Base-by-base conservation (phyloP, 2,888 invertebrate species). In the Strigamia transsilvanica region DNA sequence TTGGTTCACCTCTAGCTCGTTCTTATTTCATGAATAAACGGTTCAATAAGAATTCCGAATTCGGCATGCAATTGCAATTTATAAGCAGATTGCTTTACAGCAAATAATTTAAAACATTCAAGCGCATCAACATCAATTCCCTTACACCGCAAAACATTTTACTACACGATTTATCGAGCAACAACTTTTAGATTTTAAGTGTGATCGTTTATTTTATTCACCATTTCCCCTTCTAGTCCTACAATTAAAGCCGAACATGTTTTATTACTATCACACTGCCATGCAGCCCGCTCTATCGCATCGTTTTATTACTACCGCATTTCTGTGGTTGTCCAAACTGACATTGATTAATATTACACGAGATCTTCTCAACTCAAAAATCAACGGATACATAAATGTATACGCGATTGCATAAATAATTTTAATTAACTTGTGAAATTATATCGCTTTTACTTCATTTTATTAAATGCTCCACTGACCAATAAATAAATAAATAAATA, bases 311-410 rank as follows among this genome's bases (percentile, higher is more conserved):
- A 46, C 46, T 46, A 46, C 61, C 61, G 23, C 61, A 66, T 66
- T 23, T 66, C 23, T 66, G 61, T 23, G 61, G 61, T 66, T 66
- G 3, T 66, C 23, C 61, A 66, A 66, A 21, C 21, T 2, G 23
- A 66, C 61, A 66, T 66, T 66, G 61, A 66, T 66, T 66, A 66
- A 66, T 66, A n/a, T 46, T 46, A 5, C 46, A 5, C 38, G 38
- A 38, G 10, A 46, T 46, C 46, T 46, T 46, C 12, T 46, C 46
- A 46, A 46, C 46, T 46, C 15, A 13, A 46, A 46, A 46, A 46
- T 46, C 46, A 46, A 46, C 46, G 12, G 4, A 1, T 15, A n/a
- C 46, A 38, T 27, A 6, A 42, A 15, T 42, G 1, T 5, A 15
- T 42, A 15, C 42, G 42, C 27, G 27, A 27, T 27, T 27, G 2